Evolutionary conservation across 2,797 vertebrate genomes (phyloP).

Genomic region (Todus mexicanus): DNA sequence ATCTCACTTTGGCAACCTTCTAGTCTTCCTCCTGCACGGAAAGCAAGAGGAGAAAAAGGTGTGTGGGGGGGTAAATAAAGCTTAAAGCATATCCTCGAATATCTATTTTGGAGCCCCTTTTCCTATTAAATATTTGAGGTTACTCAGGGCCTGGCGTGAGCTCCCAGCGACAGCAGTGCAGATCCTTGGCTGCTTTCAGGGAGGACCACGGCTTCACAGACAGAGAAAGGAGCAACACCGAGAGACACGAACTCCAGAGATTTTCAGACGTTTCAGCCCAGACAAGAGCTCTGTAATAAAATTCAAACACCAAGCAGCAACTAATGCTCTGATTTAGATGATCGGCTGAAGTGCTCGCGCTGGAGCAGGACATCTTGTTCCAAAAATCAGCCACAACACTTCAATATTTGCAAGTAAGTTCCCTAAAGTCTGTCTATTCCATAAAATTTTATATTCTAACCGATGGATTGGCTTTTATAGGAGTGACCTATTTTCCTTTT

Average conservation of each 20-base stretch:
- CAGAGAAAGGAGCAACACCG: background rate
- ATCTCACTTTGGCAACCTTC: background rate
- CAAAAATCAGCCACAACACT: background rate
- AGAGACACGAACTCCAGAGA: background rate
- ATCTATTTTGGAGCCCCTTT: background rate
- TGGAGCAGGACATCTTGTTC: background rate
- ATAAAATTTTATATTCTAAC: background rate
- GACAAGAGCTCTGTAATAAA: background rate
- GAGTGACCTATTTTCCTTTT: background rate
- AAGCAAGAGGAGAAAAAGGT: accelerated
- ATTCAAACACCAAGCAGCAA: background rate
- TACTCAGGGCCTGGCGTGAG: background rate
- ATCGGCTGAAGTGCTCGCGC: background rate
- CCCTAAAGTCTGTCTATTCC: background rate
- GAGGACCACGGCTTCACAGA: background rate
- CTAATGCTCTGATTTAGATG: background rate
- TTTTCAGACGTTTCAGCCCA: background rate
- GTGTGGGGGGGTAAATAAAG: background rate
- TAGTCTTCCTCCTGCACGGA: background rate
- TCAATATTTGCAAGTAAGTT: background rate
- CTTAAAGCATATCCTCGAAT: background rate
- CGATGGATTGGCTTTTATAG: background rate
- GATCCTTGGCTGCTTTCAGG: background rate
- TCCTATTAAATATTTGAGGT: background rate
- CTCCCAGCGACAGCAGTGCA: accelerated